These are phyloP conservation scores for Antheraea pernyi DNA, from an alignment of 1,140 invertebrate species.

Conservation along the genomic window DNA sequence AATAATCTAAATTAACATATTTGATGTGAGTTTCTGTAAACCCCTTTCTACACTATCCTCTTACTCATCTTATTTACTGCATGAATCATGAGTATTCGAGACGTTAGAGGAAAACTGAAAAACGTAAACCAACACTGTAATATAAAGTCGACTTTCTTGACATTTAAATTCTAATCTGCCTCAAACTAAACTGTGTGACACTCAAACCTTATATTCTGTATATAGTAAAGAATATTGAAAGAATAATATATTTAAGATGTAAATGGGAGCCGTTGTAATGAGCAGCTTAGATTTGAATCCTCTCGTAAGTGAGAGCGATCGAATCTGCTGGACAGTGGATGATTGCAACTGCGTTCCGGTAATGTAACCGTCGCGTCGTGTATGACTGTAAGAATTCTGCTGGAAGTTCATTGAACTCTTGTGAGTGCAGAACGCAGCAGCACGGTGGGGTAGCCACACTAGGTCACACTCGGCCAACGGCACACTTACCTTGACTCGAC, in stretches of 20 bases:
- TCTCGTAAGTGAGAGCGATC: conserved; percentile 5
- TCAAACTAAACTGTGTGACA: neutral
- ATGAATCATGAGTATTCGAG: conserved; percentile 20
- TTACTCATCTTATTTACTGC: conserved; percentile 53
- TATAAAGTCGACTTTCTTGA: too few relatives aligned
- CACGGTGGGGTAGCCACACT: conserved; percentile 59
- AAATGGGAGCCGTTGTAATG: neutral
- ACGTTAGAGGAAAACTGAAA: neutral
- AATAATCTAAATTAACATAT: conserved; percentile 74
- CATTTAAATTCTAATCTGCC: too few relatives aligned
- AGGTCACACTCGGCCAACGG: conserved; percentile 72
- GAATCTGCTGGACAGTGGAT: conserved; percentile 44
- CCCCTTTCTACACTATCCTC: conserved; percentile 50
- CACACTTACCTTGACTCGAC: conserved; percentile 77
- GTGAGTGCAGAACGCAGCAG: conserved; percentile 70
- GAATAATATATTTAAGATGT: neutral
- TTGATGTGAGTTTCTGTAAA: conserved; percentile 42
- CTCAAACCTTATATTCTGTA: neutral
- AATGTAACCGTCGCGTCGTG: conserved; percentile 72
- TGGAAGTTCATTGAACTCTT: conserved; percentile 74
- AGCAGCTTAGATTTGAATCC: neutral
- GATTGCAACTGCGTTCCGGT: conserved; percentile 73
- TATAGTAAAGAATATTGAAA: neutral
- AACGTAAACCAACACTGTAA: neutral
- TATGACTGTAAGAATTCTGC: conserved; percentile 74